Conservation (phyloP, 2,888 invertebrate genomes). For the Invenusta paracnida region DNA sequence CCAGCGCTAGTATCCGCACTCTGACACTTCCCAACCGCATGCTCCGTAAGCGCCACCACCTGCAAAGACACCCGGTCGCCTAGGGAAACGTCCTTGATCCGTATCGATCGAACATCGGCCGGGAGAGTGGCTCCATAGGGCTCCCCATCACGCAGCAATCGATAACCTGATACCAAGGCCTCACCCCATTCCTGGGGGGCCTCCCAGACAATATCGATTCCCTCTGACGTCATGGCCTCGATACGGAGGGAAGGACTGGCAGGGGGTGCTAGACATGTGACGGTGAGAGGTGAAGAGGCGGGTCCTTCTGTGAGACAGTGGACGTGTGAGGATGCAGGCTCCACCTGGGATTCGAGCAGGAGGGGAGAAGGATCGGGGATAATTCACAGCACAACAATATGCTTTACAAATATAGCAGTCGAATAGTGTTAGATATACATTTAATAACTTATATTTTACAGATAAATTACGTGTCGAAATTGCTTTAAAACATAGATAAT, state of each 20-base stretch:
- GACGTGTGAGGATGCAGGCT: constrained; percentile 52
- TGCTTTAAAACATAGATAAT: too few relatives aligned
- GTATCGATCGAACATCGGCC: constrained; percentile 54
- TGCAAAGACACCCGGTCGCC: constrained; percentile 58
- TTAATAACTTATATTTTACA: too few relatives aligned
- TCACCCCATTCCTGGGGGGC: constrained; percentile 58
- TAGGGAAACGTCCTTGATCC: constrained; percentile 56
- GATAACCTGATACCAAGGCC: constrained; percentile 59
- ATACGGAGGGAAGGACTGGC: constrained; percentile 57
- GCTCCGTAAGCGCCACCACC: constrained; percentile 58
- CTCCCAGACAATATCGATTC: constrained; percentile 59
- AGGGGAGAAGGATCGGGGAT: too few relatives aligned
- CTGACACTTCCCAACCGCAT: constrained; percentile 51
- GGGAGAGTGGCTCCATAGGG: constrained; percentile 57
- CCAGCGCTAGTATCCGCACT: too few relatives aligned
- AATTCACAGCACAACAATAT: too few relatives aligned
- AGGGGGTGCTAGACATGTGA: constrained; percentile 58
- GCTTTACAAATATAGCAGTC: too few relatives aligned
- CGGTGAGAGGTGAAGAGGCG: constrained; percentile 55
- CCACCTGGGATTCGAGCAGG: constrained; percentile 44
- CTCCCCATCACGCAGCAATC: constrained; percentile 58
- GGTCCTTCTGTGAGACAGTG: constrained; percentile 56
- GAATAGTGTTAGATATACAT: too few relatives aligned
- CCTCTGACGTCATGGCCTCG: constrained; percentile 57
- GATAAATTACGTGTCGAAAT: too few relatives aligned